phyloP scores from a whole-genome alignment of 2,888 invertebrate species.

The Atrina japonica region DNA sequence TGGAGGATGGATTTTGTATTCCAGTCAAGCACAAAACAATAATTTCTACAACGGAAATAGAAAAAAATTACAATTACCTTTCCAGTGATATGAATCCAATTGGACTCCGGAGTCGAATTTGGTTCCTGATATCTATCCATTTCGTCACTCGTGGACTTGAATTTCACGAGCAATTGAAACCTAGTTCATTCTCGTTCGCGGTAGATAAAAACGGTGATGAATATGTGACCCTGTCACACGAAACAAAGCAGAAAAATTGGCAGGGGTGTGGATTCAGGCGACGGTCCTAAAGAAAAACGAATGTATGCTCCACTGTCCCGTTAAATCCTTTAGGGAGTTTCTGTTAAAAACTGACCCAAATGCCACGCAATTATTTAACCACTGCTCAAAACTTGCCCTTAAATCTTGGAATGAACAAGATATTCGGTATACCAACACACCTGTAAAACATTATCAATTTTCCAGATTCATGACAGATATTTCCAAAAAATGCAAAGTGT shows the following conservation, averaged over 20 bases:
- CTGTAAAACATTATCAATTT: slow-evolving; percentile 15
- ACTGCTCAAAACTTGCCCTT: slow-evolving; percentile 11
- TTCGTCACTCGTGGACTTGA: slow-evolving; percentile 28
- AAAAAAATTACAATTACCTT: slow-evolving; percentile 23
- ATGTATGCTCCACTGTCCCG: no score
- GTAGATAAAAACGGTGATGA: slow-evolving; percentile 17
- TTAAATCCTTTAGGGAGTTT: slow-evolving; percentile 19
- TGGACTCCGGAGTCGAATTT: slow-evolving; percentile 12
- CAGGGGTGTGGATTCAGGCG: no score
- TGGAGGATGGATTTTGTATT: slow-evolving; percentile 16
- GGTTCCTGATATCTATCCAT: slow-evolving; percentile 30
- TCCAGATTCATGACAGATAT: slow-evolving; percentile 19
- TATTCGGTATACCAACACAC: slow-evolving; percentile 8
- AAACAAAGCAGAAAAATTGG: slow-evolving; percentile 23
- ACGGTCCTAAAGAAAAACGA: no score
- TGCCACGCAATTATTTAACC: slow-evolving; percentile 7
- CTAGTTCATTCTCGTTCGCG: slow-evolving; percentile 9
- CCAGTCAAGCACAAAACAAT: slow-evolving; percentile 33
- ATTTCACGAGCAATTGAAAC: slow-evolving; percentile 24
- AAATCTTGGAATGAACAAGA: not conserved
- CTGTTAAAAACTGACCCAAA: slow-evolving; percentile 16
- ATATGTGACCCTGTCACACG: slow-evolving; percentile 4
- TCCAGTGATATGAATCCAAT: slow-evolving; percentile 20
- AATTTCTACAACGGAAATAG: slow-evolving; percentile 23
- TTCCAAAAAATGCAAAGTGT: slow-evolving; percentile 8